phyloP scores from a whole-genome alignment of 2,113 vertebrate genomes.

The Cranoglanis bouderius region DNA sequence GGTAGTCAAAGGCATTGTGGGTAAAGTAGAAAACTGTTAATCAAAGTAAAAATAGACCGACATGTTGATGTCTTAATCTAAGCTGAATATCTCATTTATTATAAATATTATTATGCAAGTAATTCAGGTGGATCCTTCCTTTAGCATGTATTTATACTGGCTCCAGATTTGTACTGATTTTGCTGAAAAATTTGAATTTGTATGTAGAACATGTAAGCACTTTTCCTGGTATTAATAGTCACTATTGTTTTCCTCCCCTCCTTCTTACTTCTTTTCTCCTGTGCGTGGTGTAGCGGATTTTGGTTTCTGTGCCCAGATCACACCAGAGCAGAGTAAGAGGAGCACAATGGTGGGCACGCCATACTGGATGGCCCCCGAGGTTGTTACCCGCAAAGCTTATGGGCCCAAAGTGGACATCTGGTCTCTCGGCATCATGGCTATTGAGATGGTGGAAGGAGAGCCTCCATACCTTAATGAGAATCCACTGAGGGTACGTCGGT shows the following conservation, averaged over 20 bases:
- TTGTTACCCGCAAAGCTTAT: constrained; percentile 96
- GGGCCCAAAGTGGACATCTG: constrained; percentile 98
- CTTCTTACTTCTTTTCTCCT: constrained; percentile 10
- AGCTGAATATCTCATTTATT: not conserved
- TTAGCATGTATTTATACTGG: not conserved
- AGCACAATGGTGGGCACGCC: constrained; percentile 99
- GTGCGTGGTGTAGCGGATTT: constrained; percentile 84
- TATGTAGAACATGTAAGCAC: not conserved
- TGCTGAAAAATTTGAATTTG: not conserved
- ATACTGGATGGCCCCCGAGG: constrained; percentile 99
- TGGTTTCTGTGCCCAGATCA: constrained; percentile 98
- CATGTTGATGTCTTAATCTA: not conserved
- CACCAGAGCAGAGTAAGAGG: constrained; percentile 96
- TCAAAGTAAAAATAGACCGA: not conserved
- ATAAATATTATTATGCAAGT: not conserved
- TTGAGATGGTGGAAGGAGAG: constrained; percentile 99
- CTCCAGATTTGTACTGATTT: not conserved
- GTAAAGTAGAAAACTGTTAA: not conserved
- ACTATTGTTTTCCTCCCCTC: not conserved
- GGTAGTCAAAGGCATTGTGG: not conserved
- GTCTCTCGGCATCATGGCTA: constrained; percentile 98
- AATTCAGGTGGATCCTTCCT: not conserved
- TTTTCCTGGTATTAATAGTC: not conserved
- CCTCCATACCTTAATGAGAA: constrained; percentile 98
- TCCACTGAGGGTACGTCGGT: constrained; percentile 87